phyloP scores from a whole-genome alignment of 2,797 vertebrate genomes.

The Vespertilio murinus region DNA sequence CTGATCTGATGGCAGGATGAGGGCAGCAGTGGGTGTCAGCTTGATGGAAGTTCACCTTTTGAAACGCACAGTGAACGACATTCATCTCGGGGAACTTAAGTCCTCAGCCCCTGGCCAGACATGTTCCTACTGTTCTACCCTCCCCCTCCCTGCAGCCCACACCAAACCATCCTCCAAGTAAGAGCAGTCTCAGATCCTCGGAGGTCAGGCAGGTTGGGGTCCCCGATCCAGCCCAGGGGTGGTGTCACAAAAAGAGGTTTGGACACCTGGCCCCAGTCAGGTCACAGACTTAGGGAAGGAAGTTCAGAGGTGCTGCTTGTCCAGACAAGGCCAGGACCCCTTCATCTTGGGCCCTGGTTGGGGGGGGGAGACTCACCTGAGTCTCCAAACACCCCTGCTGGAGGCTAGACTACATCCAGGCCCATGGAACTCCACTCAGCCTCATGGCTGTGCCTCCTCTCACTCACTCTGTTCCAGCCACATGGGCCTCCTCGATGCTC shows the following conservation, averaged over 20 bases:
- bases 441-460: not conserved
- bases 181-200: not conserved
- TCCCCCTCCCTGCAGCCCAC: not conserved
- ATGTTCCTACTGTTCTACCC: not conserved
- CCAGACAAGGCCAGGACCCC: not conserved
- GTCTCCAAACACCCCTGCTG: not conserved
- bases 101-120: accelerated
- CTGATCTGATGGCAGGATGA: not conserved
- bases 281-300: not conserved
- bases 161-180: not conserved
- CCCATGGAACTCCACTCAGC: not conserved
- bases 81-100: not conserved
- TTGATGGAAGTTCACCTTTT: not conserved
- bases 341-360: not conserved
- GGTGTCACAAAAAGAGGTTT: not conserved
- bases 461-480: not conserved
- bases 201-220: not conserved
- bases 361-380: not conserved
- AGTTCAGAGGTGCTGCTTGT: not conserved
- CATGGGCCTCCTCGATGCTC: not conserved
- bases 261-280: not conserved
- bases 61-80: not conserved
- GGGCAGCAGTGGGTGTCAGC: not conserved
- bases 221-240: not conserved
- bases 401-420: not conserved